Evolutionary conservation across 2,113 vertebrate genomes (phyloP).

Genomic region (Planiliza haematocheilus): DNA sequence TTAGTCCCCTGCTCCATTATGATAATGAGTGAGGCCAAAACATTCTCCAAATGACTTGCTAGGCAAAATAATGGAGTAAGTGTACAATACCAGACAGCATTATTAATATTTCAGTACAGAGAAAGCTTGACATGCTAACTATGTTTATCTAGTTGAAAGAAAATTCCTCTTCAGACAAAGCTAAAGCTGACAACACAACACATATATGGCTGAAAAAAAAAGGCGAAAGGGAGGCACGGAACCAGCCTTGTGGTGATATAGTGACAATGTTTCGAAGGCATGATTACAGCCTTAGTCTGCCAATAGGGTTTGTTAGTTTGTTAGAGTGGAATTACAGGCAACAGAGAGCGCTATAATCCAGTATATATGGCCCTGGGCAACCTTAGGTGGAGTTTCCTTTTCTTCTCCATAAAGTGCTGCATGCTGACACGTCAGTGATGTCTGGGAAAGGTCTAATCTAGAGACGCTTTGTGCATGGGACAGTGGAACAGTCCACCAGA

Average conservation of each 20-base stretch:
- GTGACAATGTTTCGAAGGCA: constrained; percentile 64
- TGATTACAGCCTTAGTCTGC: constrained; percentile 67
- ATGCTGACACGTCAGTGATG: constrained; percentile 43
- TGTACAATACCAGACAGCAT: not conserved
- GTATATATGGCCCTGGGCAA: constrained; percentile 45
- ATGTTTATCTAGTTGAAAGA: constrained; percentile 17
- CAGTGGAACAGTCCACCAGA: constrained; percentile 8
- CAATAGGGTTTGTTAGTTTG: constrained; percentile 74
- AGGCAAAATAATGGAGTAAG: constrained; percentile 4
- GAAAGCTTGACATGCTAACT: constrained; percentile 10
- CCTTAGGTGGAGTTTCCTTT: constrained; percentile 74
- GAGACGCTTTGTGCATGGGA: constrained; percentile 4
- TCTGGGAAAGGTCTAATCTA: constrained; percentile 44
- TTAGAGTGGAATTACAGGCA: constrained; percentile 65
- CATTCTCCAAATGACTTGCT: not conserved
- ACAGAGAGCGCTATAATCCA: constrained; percentile 47
- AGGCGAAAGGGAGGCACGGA: constrained; percentile 15
- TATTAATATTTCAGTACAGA: not conserved
- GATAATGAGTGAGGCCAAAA: too few relatives aligned
- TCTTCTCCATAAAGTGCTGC: constrained; percentile 51
- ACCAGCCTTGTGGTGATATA: constrained; percentile 58
- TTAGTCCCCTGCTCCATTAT: too few relatives aligned
- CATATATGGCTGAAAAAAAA: constrained; percentile 46
- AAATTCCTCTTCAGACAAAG: constrained; percentile 47
- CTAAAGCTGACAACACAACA: constrained; percentile 38